Base-by-base conservation (phyloP, 1,140 invertebrate genomes). In the Leptinotarsa undecemlineata region DNA sequence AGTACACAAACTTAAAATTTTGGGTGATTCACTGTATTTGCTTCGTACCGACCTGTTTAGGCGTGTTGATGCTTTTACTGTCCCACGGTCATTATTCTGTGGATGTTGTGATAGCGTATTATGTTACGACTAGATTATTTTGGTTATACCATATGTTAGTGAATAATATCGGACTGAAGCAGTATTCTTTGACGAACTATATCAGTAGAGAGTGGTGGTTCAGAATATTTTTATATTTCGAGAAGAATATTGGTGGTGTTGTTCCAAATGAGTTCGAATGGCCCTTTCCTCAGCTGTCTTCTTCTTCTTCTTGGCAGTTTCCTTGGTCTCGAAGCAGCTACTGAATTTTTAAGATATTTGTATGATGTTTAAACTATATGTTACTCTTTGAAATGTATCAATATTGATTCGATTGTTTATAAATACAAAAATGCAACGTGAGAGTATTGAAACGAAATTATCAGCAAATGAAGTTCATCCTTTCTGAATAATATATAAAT, bases 51-150 rank as follows among this genome's bases (percentile, higher is more conserved):
- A 90, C 92, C 20, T 78, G 91, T 72, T 83, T 90, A 76, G 95
- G 95, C 63, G 90, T 97, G 63, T 86, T 91, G 73, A 91, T 95
- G 87, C 89, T 97, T 57, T 87, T 96, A 79, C 85, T 96, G 71
- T 92, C 95, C 26, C 91, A 95, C 83, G 95, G 94, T 15, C 96
- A 97, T 86, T 97, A 97, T 86, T 95, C 94, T 62, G 91, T 97
- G 71, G 96, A 97, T 87, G 93, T 97, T 68, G 87, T 97, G 76
- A 90, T 97, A 81, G 95, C 94, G 60, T 98, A 97, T 86, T 97
- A 92, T 84, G 90, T 96, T 64, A 96, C 95, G 4, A 97, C 95
- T 63, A 88, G 94, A 70, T 87, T 96, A 71, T 97, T 96, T 88
- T 97, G 94, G 92, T 92, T 92, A 61, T 97, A 96, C 87, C 96